Conservation (phyloP, 2,113 vertebrate species). For the Cyprinodon tularosa region DNA sequence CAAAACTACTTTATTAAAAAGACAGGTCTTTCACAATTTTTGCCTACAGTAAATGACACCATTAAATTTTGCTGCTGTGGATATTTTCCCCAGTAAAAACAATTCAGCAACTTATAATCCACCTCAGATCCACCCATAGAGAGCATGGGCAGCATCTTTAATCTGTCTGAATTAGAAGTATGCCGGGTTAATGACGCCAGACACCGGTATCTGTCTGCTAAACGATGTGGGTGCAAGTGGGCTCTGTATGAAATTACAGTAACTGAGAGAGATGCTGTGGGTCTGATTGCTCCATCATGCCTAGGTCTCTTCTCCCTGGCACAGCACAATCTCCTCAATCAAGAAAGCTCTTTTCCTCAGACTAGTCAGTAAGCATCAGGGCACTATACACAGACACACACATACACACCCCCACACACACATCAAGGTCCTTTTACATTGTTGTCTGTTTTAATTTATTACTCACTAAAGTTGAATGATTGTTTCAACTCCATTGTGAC, state of each 20-base stretch:
- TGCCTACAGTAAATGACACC: neutral
- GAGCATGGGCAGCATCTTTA: slow-evolving; percentile 21
- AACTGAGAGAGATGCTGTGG: slow-evolving; percentile 71
- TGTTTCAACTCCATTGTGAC: slow-evolving; percentile 15
- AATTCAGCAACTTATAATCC: neutral
- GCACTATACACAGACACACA: slow-evolving; percentile 24
- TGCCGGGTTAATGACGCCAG: slow-evolving; percentile 71
- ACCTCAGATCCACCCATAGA: slow-evolving; percentile 1
- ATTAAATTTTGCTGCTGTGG: neutral
- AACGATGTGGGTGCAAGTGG: slow-evolving; percentile 51
- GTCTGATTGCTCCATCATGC: slow-evolving; percentile 78
- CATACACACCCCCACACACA: slow-evolving; percentile 20
- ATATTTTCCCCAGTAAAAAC: neutral
- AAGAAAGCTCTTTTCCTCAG: slow-evolving; percentile 54
- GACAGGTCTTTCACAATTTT: neutral
- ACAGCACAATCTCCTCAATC: slow-evolving; percentile 42
- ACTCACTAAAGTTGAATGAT: slow-evolving; percentile 19
- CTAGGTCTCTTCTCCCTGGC: slow-evolving; percentile 28
- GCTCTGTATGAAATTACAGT: slow-evolving; percentile 58
- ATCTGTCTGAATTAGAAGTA: slow-evolving; percentile 66
- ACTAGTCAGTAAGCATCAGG: slow-evolving; percentile 60
- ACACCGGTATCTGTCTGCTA: slow-evolving; percentile 64
- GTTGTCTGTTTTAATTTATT: slow-evolving; percentile 58
- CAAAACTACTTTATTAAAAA: neutral
- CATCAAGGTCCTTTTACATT: slow-evolving; percentile 38